phyloP scores from a whole-genome alignment of 2,888 invertebrate genomes.

The Scaptomyza reducta region DNA sequence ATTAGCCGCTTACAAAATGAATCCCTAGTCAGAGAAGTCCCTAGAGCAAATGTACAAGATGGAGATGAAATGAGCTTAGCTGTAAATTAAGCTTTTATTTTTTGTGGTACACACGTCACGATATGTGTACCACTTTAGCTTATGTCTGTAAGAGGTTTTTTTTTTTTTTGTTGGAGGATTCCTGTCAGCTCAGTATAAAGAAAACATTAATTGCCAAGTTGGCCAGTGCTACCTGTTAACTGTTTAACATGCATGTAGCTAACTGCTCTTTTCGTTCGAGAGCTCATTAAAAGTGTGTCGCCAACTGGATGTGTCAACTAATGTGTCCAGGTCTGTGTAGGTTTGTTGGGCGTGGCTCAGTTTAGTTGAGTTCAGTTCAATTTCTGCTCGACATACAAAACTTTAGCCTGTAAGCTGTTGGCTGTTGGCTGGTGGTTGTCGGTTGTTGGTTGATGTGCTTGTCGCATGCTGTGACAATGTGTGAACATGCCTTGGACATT shows the following conservation, averaged over 20 bases:
- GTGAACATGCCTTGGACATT: conserved; percentile 9
- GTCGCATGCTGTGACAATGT: conserved; percentile 47
- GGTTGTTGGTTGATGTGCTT: conserved; percentile 22
- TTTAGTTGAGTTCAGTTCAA: conserved; percentile 15
- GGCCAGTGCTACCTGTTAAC: neutral
- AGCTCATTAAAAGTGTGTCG: conserved; percentile 48
- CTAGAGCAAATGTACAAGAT: conserved; percentile 19
- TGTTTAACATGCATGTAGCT: conserved; percentile 24
- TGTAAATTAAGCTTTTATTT: conserved; percentile 9
- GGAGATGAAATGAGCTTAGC: neutral
- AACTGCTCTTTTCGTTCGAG: conserved; percentile 7
- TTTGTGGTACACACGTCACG: neutral
- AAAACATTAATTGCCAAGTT: neutral
- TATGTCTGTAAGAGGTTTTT: neutral
- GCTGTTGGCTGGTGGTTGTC: conserved; percentile 20
- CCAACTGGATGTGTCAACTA: conserved; percentile 32
- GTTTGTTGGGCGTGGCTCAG: conserved; percentile 32
- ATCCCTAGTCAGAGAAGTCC: conserved; percentile 56
- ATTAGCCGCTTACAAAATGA: conserved; percentile 68
- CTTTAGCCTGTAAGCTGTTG: conserved; percentile 32
- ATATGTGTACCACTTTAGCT: neutral
- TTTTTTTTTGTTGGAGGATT: neutral
- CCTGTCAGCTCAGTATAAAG: neutral
- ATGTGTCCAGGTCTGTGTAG: conserved; percentile 24
- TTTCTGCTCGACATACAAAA: conserved; percentile 5